phyloP scores from a whole-genome alignment of 2,888 invertebrate species.

The Lysandra coridon region DNA sequence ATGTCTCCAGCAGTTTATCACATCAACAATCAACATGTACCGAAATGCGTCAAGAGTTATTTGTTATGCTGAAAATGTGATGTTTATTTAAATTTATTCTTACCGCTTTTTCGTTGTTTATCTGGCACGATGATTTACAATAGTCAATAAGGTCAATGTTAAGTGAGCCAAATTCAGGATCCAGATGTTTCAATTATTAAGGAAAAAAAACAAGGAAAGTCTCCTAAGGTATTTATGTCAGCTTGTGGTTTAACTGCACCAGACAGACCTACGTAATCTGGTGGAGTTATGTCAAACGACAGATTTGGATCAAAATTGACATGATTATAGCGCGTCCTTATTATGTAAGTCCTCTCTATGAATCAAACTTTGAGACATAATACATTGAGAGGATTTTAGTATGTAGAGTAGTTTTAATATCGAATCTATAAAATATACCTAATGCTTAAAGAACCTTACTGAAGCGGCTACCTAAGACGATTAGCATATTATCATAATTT shows the following conservation, averaged over 20 bases:
- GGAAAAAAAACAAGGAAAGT: neutral
- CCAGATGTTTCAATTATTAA: neutral
- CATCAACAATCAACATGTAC: neutral
- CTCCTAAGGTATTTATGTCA: too few species aligned
- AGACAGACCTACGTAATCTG: neutral
- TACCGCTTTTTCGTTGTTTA: constrained; percentile 12
- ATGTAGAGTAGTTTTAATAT: too few species aligned
- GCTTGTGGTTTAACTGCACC: too few species aligned
- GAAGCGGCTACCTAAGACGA: too few species aligned
- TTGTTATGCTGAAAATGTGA: constrained; percentile 19
- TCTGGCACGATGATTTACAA: neutral
- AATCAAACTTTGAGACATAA: neutral
- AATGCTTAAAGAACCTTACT: too few species aligned
- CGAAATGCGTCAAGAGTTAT: neutral
- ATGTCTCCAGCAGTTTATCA: neutral
- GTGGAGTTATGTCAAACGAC: neutral
- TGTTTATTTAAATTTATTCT: constrained; percentile 27
- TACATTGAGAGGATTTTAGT: too few species aligned
- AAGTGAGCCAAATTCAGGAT: neutral
- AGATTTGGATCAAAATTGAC: neutral
- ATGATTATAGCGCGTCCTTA: neutral
- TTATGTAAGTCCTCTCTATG: neutral
- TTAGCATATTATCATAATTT: too few species aligned
- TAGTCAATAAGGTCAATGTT: constrained; percentile 11
- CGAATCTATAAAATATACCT: too few species aligned